Conservation (phyloP, 1,140 invertebrate species). For the Philotrypesis tridentata region DNA sequence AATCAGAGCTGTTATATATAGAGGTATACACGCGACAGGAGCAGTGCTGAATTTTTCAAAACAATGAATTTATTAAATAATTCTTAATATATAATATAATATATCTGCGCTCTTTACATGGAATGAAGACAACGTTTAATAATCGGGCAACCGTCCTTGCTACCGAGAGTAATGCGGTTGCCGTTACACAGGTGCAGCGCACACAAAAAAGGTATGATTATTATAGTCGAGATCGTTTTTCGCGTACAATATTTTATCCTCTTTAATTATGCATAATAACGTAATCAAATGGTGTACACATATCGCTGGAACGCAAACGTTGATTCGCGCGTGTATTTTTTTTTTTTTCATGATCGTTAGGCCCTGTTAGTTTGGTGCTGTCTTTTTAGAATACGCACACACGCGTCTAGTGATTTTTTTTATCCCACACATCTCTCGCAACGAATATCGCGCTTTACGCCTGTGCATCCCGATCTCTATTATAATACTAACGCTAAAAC, state of each 20-base stretch:
- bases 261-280: no score
- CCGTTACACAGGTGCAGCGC: slow-evolving; percentile 10
- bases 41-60: neutral
- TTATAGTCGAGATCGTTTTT: neutral
- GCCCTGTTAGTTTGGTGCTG: slow-evolving; percentile 41
- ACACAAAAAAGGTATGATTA: no score
- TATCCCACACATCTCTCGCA: no score
- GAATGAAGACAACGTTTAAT: neutral
- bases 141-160: neutral
- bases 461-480: no score
- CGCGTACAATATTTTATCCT: no score
- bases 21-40: neutral
- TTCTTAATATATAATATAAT: no score
- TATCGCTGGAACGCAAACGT: no score
- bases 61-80: slow-evolving; percentile 34
- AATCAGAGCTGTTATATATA: no score
- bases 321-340: neutral
- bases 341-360: slow-evolving; percentile 27
- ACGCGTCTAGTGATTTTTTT: neutral
- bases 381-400: slow-evolving; percentile 21
- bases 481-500: neutral
- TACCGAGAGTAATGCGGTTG: neutral
- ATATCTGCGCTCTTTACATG: neutral
- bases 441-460: neutral
- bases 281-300: no score